Evolutionary conservation across 2,888 invertebrate genomes (phyloP), one percentile per base, ranked within the genome.

Genomic region (Volucella inanis): DNA sequence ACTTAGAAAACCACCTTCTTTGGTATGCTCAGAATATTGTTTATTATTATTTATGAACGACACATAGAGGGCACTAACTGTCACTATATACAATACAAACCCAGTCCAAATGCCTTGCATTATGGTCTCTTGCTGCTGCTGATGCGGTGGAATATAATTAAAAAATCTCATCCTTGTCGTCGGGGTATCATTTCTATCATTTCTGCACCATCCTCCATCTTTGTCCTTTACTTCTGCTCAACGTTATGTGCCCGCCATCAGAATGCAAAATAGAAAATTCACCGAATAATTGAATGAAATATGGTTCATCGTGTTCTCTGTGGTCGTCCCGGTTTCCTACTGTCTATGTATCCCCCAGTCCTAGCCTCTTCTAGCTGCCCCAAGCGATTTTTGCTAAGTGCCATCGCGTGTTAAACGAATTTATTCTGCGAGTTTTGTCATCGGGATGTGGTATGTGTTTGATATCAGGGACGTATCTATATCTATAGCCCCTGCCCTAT

Each of bases 221-320:
- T 15, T 49, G n/a, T 49, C 8, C 8, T 49, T 6, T 2, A 14
- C 49, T 3, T 49, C 8, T 14, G 8, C 8, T 14, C 2, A 2
- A 12, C 57, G 4, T 39, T 15, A 8, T 18, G 47, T 45, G 68
- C 39, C 6, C 31, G 38, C 22, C 54, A 38, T 55, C 54, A 64
- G 45, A 68, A 54, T 78, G 79, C 31, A 70, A 84, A 84, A 84
- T 84, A 84, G 79, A 75, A 84, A 79, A 84, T 75, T 75, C 61
- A 65, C 31, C 47, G 52, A 75, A 75, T 79, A 75, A 79, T 79
- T 84, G 79, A 84, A 74, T 79, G 83, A 78, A 74, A 79, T 70
- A 74, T 62, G 38, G 64, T 65, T 74, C 47, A 70, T 65, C 22
- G 52, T 78, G 62, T 61, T 74, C 39, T 43, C 12, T 67, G 38